Percentiles rank a stretch among this genome's conserved stretches.
Evolutionary conservation across 2,797 vertebrate species (phyloP).

Genomic region (Mus caroli): DNA sequence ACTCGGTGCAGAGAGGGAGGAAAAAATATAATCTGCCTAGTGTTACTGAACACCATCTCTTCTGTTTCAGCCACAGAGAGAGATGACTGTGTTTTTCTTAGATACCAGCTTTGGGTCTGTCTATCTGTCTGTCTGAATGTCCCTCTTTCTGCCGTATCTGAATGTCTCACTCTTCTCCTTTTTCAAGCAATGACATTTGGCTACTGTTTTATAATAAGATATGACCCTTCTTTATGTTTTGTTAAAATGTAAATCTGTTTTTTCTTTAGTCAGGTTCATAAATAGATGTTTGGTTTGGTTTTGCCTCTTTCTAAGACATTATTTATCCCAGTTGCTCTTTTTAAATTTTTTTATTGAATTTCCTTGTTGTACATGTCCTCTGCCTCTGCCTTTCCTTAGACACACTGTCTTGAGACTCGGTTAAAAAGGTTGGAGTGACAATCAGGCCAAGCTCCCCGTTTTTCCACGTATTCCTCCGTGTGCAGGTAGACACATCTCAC

Average conservation of each 20-base stretch:
- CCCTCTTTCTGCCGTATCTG: neutral
- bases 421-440: conserved; percentile 23
- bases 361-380: neutral
- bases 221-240: conserved; percentile 15
- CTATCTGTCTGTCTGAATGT: neutral
- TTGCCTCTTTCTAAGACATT: neutral
- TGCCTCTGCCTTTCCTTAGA: neutral
- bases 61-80: neutral
- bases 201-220: neutral
- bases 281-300: neutral
- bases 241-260: neutral
- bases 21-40: neutral
- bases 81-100: neutral
- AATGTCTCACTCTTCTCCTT: neutral
- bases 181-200: neutral
- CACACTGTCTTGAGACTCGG: neutral
- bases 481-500: neutral
- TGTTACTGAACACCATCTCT: neutral
- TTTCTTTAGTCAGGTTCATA: neutral
- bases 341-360: neutral
- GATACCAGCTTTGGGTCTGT: neutral
- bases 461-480: neutral
- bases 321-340: neutral
- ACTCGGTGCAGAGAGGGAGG: no score
- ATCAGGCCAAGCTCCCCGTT: neutral